Conservation (phyloP, 2,888 invertebrate genomes). For the Atethmia centrago region DNA sequence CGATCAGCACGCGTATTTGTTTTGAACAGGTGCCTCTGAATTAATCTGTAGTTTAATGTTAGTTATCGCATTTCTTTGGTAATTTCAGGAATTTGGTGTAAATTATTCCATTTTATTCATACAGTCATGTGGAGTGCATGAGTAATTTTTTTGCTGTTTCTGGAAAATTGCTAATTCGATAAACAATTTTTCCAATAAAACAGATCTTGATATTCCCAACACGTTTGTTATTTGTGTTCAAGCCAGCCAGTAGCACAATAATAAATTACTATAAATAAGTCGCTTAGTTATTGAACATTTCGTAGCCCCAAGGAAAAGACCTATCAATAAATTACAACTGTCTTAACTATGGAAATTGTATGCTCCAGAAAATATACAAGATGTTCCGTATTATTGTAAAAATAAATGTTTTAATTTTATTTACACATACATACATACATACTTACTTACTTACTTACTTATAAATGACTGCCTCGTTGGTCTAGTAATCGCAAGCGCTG, state of each 20-base stretch:
- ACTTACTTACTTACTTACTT: too few relatives aligned
- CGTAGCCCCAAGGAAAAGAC: conserved; percentile 24
- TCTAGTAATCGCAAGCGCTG: too few relatives aligned
- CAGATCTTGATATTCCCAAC: background rate
- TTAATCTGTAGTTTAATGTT: conserved; percentile 35
- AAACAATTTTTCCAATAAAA: background rate
- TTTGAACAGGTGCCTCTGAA: conserved; percentile 56
- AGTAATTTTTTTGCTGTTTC: background rate
- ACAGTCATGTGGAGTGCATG: background rate
- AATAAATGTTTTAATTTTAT: too few relatives aligned
- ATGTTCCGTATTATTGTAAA: too few relatives aligned
- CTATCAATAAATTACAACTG: conserved; percentile 28
- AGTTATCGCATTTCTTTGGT: conserved; percentile 16
- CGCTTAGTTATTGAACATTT: conserved; percentile 13
- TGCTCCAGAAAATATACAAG: background rate
- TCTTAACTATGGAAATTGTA: conserved; percentile 5
- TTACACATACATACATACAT: too few relatives aligned
- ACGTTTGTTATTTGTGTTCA: conserved; percentile 2
- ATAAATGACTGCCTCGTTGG: too few relatives aligned
- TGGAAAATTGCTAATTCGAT: background rate
- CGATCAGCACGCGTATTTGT: conserved; percentile 57
- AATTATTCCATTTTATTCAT: conserved; percentile 17
- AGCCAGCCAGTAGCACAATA: conserved; percentile 29
- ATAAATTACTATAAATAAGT: conserved; percentile 40
- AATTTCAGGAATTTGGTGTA: conserved; percentile 20